These are phyloP conservation scores for Diabrotica undecimpunctata DNA, from an alignment of 1,140 invertebrate genomes.

Conservation along the genomic window DNA sequence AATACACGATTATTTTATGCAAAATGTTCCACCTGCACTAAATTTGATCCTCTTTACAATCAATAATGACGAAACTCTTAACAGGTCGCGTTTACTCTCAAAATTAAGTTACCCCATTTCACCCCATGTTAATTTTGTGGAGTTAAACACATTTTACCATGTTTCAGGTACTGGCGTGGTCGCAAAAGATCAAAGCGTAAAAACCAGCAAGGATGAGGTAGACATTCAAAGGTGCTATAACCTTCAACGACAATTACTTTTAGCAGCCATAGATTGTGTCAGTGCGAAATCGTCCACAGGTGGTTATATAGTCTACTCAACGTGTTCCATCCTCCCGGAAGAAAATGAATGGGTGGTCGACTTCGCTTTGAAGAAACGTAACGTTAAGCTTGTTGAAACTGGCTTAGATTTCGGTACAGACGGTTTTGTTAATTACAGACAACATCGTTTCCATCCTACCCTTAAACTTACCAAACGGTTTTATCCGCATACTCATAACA, in stretches of 20 bases:
- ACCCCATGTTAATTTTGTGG: no score
- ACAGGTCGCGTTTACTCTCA: no score
- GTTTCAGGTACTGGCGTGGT: constrained; percentile 84
- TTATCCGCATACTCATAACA: constrained; percentile 97
- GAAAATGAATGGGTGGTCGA: constrained; percentile 98
- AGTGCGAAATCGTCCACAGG: constrained; percentile 89
- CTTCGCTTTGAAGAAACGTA: constrained; percentile 90
- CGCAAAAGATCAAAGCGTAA: constrained; percentile 96
- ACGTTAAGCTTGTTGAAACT: constrained; percentile 91
- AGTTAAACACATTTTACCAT: no score
- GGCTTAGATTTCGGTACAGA: constrained; percentile 94
- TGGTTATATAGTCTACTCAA: constrained; percentile 96
- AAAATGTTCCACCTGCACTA: no score
- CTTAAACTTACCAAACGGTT: constrained; percentile 86
- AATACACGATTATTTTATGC: no score
- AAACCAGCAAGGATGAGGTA: constrained; percentile 84
- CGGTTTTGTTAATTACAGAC: constrained; percentile 87
- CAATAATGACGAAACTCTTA: no score
- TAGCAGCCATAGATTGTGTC: constrained; percentile 94
- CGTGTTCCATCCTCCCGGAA: constrained; percentile 96
- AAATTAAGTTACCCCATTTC: no score
- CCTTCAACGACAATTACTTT: constrained; percentile 86
- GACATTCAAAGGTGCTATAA: constrained; percentile 92
- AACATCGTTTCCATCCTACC: constrained; percentile 88
- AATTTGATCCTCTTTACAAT: no score